Base-by-base conservation (phyloP, 2,888 invertebrate genomes). In the Entomobrya proxima region DNA sequence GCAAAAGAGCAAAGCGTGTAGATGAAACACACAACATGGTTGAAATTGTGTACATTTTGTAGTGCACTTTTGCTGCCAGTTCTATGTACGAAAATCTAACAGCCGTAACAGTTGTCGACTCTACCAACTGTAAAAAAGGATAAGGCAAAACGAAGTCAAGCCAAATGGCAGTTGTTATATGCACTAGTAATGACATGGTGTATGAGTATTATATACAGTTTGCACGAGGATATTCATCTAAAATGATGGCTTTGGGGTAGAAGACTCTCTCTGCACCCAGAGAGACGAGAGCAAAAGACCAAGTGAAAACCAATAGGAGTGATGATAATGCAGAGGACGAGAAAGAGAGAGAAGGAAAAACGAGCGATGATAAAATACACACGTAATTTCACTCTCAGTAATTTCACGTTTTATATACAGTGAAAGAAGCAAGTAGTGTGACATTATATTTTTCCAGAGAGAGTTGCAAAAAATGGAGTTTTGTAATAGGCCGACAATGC, bases 21-120 rank as follows among this genome's bases (percentile, higher is more conserved):
- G 64, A 13, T 35, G 3, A 15, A n/a, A 32, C 15, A 67, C n/a
- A 40, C 40, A 69, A 24, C 69, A 69, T 24, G 4, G 55, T 44
- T 11, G 52, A 55, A 13, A 24, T 40, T 24, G 30, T 69, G 44
- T 44, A 24, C 40, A 44, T 69, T 40, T 30, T 67, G 67, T 40
- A 40, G 44, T 24, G 69, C 64, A 64, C 27, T 64, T 64, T 35
- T n/a, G n/a, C 21, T 52, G 64, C 15, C 18, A 58, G 18, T 64
- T n/a, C n/a, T n/a, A n/a, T 64, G 64, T 64, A 32, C 61, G 18
- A 69, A 69, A 30, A 64, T 9, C 47, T 47, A 67, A 84, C 84
- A 72, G 77, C 83, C 83, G 83, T 76, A 84, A 84, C 83, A 78
- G 69, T 85, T 78, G 77, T 78, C 77, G 83, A 74, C 35, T 61